Base-by-base conservation (phyloP, 2,113 vertebrate species). In the Perccottus glenii region DNA sequence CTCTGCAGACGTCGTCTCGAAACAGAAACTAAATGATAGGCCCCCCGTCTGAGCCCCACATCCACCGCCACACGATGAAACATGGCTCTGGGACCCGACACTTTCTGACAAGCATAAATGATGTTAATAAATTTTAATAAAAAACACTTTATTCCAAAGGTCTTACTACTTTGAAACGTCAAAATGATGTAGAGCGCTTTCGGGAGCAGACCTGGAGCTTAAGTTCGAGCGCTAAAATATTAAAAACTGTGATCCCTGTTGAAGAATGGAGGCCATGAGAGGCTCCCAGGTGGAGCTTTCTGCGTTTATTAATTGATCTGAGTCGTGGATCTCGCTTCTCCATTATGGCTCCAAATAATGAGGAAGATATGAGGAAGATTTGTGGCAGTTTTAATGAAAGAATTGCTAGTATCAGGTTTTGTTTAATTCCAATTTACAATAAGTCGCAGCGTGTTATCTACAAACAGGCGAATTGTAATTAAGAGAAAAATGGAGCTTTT, bases 121-220 rank as follows among this genome's bases (percentile, higher is more conserved):
- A 93, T 90, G 85, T 86, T 92, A 91, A 93, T 92, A 91, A 87
- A 92, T 87, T 83, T 89, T 84, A 89, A 90, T 92, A 92, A 92
- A 93, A 92, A 91, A 90, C 90, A 91, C 91, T 93, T 93, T 90
- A 92, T 89, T 90, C 84, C 90, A 92, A 89, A 89, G 88, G 89
- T 91, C 91, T 86, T 78, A 89, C 83, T 91, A 90, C 87, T 92
- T 92, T 91, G 89, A 88, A 85, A 87, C 88, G 92, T 91, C 91
- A 91, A 79, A 78, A 91, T 92, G 91, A 93, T 92, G 78, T 88
- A 93, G 85, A 90, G 78, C 36, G 36, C 70, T 91, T 91, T 90
- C 90, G 92, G 87, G 68, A 87, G 86, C 90, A 90, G 85, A 85
- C 86, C 73, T 80, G 75, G 86, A 87, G 88, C 90, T 92, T 90